A percentile compares a stretch with the other conserved stretches of the same genome.
phyloP scores from a whole-genome alignment of 2,888 invertebrate species.

The Machimus rusticus region DNA sequence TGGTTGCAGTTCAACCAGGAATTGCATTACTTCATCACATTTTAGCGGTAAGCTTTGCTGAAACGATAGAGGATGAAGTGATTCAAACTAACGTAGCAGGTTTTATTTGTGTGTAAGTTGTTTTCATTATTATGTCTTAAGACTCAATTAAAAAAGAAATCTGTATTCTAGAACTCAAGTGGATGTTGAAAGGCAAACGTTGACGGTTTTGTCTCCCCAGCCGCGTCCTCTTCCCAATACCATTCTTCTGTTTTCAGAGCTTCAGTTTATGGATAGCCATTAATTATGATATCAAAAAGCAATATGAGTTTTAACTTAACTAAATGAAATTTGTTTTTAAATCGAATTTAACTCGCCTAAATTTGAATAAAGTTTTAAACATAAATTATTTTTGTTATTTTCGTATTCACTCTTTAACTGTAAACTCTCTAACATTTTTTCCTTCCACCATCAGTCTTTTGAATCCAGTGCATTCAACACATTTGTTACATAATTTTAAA shows the following conservation, averaged over 20 bases:
- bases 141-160: background rate
- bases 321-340: background rate
- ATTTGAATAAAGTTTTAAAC: no score
- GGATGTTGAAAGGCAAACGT: conserved; percentile 83
- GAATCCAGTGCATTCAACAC: no score
- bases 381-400: no score
- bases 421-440: no score
- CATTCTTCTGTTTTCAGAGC: conserved; percentile 84
- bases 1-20: conserved; percentile 81
- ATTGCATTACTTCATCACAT: conserved; percentile 84
- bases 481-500: no score
- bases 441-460: no score
- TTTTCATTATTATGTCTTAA: conserved; percentile 52
- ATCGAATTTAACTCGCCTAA: background rate
- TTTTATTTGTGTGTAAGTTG: conserved; percentile 87
- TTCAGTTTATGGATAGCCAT: conserved; percentile 95
- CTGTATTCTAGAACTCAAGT: conserved; percentile 79
- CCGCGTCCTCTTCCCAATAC: conserved; percentile 91
- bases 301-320: background rate
- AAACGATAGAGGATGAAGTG: conserved; percentile 82
- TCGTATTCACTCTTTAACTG: no score
- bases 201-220: conserved; percentile 92
- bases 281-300: conserved; percentile 53
- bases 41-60: conserved; percentile 87
- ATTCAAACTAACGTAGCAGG: conserved; percentile 88